Evolutionary conservation across 2,888 invertebrate species (phyloP).

Genomic region (Chelonus formosanus): DNA sequence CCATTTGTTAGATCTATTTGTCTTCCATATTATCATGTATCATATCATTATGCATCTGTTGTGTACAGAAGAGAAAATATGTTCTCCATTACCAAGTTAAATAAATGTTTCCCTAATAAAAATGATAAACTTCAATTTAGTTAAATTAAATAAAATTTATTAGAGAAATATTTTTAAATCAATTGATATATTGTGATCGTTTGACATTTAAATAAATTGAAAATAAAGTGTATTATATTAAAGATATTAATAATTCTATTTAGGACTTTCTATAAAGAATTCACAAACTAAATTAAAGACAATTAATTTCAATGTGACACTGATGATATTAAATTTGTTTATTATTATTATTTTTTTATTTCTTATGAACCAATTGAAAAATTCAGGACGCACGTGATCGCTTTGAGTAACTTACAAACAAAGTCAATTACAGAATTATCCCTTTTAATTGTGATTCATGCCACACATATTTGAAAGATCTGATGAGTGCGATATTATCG

Average conservation of each 20-base stretch:
- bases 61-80: background rate
- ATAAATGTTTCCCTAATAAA: background rate
- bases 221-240: too few relatives aligned
- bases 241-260: too few relatives aligned
- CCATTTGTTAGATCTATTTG: background rate
- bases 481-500: slow-evolving; percentile 51
- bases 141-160: too few relatives aligned
- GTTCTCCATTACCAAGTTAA: background rate
- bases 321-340: background rate
- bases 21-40: slow-evolving; percentile 46
- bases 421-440: slow-evolving; percentile 56
- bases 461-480: slow-evolving; percentile 33
- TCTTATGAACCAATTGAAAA: slow-evolving; percentile 29
- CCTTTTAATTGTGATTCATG: slow-evolving; percentile 58
- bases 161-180: too few relatives aligned
- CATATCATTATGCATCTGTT: slow-evolving; percentile 39
- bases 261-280: too few relatives aligned
- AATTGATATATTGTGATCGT: too few relatives aligned
- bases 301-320: too few relatives aligned
- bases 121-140: background rate
- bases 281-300: too few relatives aligned
- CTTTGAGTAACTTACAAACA: slow-evolving; percentile 36
- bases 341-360: background rate
- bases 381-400: slow-evolving; percentile 9
- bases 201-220: too few relatives aligned